These are phyloP conservation scores for Musca vetustissima DNA, from an alignment of 1,140 invertebrate species.

Conservation along the genomic window DNA sequence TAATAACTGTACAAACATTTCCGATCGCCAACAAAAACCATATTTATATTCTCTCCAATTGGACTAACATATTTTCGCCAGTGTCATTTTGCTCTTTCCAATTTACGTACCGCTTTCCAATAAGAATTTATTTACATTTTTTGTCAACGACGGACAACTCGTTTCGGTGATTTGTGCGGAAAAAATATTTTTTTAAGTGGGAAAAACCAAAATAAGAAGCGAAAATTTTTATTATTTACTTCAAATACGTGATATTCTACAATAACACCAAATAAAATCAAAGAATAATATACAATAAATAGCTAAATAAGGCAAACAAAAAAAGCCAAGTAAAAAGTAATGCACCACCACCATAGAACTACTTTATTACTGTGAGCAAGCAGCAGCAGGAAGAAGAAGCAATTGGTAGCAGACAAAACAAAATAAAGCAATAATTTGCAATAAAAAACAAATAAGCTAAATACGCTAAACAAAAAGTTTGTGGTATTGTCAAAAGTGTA, in stretches of 20 bases:
- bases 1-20: neutral
- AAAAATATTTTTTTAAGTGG: slow-evolving; percentile 13
- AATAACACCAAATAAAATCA: slow-evolving; percentile 8
- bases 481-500: too few relatives aligned
- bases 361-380: too few relatives aligned
- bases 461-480: too few relatives aligned
- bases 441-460: too few relatives aligned
- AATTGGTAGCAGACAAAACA: too few relatives aligned
- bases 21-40: too few relatives aligned
- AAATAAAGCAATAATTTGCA: too few relatives aligned
- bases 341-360: too few relatives aligned
- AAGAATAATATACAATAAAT: neutral
- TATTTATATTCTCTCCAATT: neutral
- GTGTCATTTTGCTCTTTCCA: slow-evolving; percentile 14
- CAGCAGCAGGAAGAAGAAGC: too few relatives aligned
- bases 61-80: neutral
- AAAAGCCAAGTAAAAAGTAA: neutral
- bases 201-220: slow-evolving; percentile 7
- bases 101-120: slow-evolving; percentile 22
- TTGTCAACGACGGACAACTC: slow-evolving; percentile 9
- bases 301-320: neutral
- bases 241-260: neutral
- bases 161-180: slow-evolving; percentile 15
- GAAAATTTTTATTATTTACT: too few relatives aligned
- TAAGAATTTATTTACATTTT: slow-evolving; percentile 24